Conservation (phyloP, 2,113 vertebrate genomes). For the Ceyx margarethae region DNA sequence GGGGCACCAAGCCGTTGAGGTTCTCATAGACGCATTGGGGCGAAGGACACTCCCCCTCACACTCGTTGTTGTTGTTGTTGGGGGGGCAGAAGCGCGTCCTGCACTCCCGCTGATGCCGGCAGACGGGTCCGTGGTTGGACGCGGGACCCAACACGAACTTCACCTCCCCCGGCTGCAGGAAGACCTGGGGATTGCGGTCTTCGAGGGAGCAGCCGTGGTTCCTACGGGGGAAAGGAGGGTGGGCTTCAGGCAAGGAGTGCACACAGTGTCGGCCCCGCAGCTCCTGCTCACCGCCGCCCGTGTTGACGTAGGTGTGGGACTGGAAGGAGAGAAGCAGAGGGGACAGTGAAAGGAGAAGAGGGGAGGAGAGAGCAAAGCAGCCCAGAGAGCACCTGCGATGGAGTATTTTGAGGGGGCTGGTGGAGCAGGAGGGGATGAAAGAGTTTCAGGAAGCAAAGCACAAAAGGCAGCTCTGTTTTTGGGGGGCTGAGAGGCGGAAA, state of each 20-base stretch:
- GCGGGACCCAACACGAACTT: slow-evolving; percentile 92
- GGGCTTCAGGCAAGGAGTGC: slow-evolving; percentile 90
- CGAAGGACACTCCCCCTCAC: slow-evolving; percentile 77
- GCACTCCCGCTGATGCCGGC: slow-evolving; percentile 14
- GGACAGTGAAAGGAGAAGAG: slow-evolving; percentile 16
- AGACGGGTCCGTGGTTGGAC: slow-evolving; percentile 78
- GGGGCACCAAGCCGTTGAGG: slow-evolving; percentile 79
- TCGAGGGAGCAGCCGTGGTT: slow-evolving; percentile 83
- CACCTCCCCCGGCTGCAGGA: slow-evolving; percentile 90
- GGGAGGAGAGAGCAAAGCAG: not conserved
- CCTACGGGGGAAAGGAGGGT: slow-evolving; percentile 79
- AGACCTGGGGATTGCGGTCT: slow-evolving; percentile 89
- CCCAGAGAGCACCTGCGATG: not conserved
- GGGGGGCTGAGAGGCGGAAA: not conserved
- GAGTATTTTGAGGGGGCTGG: rapidly evolving
- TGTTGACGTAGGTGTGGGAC: slow-evolving; percentile 98
- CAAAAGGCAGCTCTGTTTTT: not conserved
- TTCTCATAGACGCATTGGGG: slow-evolving; percentile 91
- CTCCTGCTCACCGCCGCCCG: slow-evolving; percentile 87
- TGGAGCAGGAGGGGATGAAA: not conserved
- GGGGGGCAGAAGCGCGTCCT: slow-evolving; percentile 23
- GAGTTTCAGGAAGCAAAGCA: not conserved
- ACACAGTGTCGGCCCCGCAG: slow-evolving; percentile 87
- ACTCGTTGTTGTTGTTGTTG: slow-evolving; percentile 83
- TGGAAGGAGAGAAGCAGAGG: slow-evolving; percentile 67